Evolutionary conservation across 1,140 invertebrate genomes (phyloP).

Genomic region (Cyclargus thomasi): DNA sequence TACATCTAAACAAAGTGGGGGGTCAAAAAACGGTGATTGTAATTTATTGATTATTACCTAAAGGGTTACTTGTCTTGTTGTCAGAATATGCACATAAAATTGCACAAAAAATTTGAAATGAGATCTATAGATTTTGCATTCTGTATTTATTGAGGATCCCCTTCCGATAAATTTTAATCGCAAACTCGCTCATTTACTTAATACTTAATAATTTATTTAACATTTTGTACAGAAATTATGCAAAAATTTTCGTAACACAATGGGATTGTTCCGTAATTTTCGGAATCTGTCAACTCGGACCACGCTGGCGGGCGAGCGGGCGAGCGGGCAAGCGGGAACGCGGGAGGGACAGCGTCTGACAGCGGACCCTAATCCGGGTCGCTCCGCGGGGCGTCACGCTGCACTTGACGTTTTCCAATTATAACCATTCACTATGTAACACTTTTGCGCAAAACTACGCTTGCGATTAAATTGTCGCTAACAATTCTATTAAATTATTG

Average conservation of each 20-base stretch:
- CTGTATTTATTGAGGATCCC: too few relatives aligned
- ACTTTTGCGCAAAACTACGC: slow-evolving; percentile 59
- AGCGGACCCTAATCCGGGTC: slow-evolving; percentile 65
- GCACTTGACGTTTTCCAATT: slow-evolving; percentile 70
- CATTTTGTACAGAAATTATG: not conserved
- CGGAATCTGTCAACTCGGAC: slow-evolving; percentile 23
- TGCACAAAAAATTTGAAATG: too few relatives aligned
- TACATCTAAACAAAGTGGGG: too few relatives aligned
- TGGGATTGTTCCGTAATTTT: not conserved
- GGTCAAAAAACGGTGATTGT: too few relatives aligned
- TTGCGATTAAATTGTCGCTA: slow-evolving; percentile 48
- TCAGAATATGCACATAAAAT: too few relatives aligned
- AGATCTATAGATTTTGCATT: too few relatives aligned
- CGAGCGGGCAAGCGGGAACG: slow-evolving; percentile 34
- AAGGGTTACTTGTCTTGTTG: too few relatives aligned
- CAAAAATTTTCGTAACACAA: not conserved
- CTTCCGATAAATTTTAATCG: too few relatives aligned
- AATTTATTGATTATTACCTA: too few relatives aligned
- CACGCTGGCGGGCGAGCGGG: slow-evolving; percentile 31
- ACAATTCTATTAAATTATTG: slow-evolving; percentile 39
- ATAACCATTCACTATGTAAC: slow-evolving; percentile 68
- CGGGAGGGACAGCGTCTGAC: slow-evolving; percentile 53
- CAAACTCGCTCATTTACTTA: too few relatives aligned
- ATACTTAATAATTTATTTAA: too few relatives aligned
- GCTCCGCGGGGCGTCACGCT: slow-evolving; percentile 65